These are phyloP conservation scores for Cryptosula pallasiana DNA, from an alignment of 2,888 invertebrate species.

Conservation along the genomic window DNA sequence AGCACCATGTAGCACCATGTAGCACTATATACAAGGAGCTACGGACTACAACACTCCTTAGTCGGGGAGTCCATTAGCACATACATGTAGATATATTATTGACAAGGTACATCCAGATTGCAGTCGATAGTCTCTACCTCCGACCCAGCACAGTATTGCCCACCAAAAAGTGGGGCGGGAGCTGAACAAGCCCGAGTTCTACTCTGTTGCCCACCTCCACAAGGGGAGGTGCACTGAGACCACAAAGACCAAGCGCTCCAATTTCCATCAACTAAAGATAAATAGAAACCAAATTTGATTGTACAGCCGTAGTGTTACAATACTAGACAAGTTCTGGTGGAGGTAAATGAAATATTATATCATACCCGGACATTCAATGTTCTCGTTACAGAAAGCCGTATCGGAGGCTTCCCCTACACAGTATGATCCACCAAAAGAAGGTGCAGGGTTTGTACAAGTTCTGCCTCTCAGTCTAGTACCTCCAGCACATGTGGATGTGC, in stretches of 20 bases:
- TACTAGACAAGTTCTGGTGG: too few species aligned
- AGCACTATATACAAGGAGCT: too few species aligned
- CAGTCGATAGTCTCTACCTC: background rate
- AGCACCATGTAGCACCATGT: too few species aligned
- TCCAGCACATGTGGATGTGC: background rate
- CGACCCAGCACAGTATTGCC: background rate
- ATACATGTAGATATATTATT: background rate
- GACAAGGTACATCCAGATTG: constrained; percentile 19
- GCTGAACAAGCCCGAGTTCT: constrained; percentile 1
- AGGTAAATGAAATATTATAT: background rate
- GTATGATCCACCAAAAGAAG: background rate
- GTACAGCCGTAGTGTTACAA: too few species aligned
- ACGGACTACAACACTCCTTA: too few species aligned
- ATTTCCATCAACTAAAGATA: background rate
- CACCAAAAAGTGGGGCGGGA: background rate
- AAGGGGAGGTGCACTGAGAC: background rate
- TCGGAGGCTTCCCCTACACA: background rate
- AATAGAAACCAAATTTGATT: too few species aligned
- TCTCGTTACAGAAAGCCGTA: background rate
- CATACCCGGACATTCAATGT: constrained; percentile 8
- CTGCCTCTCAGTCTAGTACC: background rate
- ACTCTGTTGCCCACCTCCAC: background rate
- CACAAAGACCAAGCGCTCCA: background rate
- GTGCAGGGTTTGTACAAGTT: background rate
- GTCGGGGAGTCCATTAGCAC: too few species aligned